Evolutionary conservation across 2,797 vertebrate genomes (phyloP), one percentile per base, ranked within the genome.

Genomic region (Galago senegalensis): DNA sequence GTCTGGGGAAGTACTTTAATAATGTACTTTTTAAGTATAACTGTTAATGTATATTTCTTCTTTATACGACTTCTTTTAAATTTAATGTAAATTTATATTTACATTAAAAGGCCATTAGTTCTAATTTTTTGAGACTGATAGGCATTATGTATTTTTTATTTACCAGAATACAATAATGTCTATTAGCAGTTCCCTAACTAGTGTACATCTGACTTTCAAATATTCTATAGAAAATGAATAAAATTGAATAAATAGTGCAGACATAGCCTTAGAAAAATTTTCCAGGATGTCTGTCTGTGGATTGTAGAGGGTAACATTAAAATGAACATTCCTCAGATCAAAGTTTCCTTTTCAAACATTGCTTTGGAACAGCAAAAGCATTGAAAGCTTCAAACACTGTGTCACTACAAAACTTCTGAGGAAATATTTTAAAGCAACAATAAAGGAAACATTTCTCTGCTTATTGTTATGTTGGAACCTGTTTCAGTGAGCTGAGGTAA

Each of bases 1-100:
- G 12, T 94, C 60, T 40, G 63, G 69, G 37, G 0, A 93, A 95
- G 29, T 75, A 53, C 58, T 97, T 91, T 93, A 94, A 96, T 97
- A 87, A 84, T 81, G 69, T 75, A 61, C 94, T 96, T 98, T 95
- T 93, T 79, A 93, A 53, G 10, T 2, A 87, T 82, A 75, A 61
- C 25, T 75, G 5, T 92, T 75, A 79, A 65, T 18, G 5, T 40
- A 21, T 77, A 43, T 25, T 77, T 72, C 58, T 6, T 46, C 63
- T 65, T 70, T 31, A 29, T 63, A n/a, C 23, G n/a, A 49, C 21
- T 85, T 89, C 40, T 40, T 40, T 40, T 40, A 40, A 40, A 40
- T 40, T 40, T 40, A 40, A 40, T 4, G 40, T 40, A 40, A 82
- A 72, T 94, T 95, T 86, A 43, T 92, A 9, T 86, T 81, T 92